phyloP scores from a whole-genome alignment of 2,113 vertebrate species.

The Marcusenius ussheri region DNA sequence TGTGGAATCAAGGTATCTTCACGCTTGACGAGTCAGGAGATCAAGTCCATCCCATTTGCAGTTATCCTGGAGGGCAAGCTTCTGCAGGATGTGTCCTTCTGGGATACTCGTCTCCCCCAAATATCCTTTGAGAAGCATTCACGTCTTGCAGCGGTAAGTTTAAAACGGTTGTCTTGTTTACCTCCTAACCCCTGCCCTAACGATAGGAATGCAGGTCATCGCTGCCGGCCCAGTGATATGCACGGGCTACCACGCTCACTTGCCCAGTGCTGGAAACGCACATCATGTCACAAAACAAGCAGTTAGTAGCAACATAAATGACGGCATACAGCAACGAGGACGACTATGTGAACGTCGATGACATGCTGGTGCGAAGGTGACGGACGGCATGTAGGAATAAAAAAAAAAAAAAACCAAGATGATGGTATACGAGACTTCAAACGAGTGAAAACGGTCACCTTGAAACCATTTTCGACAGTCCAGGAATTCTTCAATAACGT shows the following conservation, averaged over 20 bases:
- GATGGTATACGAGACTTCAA: not conserved
- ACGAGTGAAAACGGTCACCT: not conserved
- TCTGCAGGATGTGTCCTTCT: not conserved
- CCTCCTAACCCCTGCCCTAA: not conserved
- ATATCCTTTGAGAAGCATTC: not conserved
- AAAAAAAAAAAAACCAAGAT: not conserved
- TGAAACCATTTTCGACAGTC: not conserved
- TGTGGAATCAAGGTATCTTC: not conserved
- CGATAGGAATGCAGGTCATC: not conserved
- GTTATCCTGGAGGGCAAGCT: not conserved
- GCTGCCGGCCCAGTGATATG: not conserved
- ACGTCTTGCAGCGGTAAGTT: slow-evolving; percentile 31
- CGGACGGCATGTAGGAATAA: slow-evolving; percentile 16
- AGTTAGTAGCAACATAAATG: slow-evolving; percentile 23
- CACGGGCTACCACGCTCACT: not conserved
- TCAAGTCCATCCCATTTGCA: not conserved
- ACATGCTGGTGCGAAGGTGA: slow-evolving; percentile 32
- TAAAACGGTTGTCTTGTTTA: slow-evolving; percentile 53
- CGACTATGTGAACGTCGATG: slow-evolving; percentile 11
- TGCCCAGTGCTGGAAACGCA: not conserved
- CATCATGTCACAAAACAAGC: slow-evolving; percentile 24
- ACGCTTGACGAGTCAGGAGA: not conserved
- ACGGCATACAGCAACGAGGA: not conserved
- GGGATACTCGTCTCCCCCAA: not conserved
- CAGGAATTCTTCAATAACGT: slow-evolving; percentile 22